phyloP scores from a whole-genome alignment of 2,797 vertebrate species.

The Pogonophryne albipinna region DNA sequence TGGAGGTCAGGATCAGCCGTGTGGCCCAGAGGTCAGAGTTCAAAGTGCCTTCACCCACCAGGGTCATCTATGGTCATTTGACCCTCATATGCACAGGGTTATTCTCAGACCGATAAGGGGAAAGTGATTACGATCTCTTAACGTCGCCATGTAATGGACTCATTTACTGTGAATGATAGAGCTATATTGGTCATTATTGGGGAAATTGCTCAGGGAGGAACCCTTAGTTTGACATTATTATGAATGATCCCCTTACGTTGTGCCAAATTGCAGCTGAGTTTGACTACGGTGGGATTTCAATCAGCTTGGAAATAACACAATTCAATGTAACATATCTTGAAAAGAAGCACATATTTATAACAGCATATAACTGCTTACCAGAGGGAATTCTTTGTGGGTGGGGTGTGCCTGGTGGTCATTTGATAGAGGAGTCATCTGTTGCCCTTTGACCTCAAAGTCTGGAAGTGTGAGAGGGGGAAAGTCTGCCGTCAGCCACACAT shows the following conservation, averaged over 20 bases:
- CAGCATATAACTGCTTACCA: constrained; percentile 25
- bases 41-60: constrained; percentile 65
- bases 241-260: constrained; percentile 31
- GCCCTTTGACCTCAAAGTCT: constrained; percentile 63
- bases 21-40: constrained; percentile 71
- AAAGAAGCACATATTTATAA: constrained; percentile 11
- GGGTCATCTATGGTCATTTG: constrained; percentile 60
- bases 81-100: constrained; percentile 46
- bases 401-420: constrained; percentile 45
- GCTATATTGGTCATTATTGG: constrained; percentile 58
- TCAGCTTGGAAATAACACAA: constrained; percentile 21
- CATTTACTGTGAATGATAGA: constrained; percentile 61
- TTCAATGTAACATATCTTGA: constrained; percentile 1
- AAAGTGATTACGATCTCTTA: constrained; percentile 60
- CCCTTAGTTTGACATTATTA: constrained; percentile 27
- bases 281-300: constrained; percentile 23
- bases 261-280: constrained; percentile 9
- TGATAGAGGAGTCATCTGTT: constrained; percentile 70
- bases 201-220: constrained; percentile 24
- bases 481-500: constrained; percentile 53
- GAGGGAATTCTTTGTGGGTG: constrained; percentile 20
- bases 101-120: constrained; percentile 66
- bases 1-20: constrained; percentile 67
- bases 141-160: constrained; percentile 46
- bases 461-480: constrained; percentile 48